Percentiles rank a stretch among this genome's conserved stretches.
Evolutionary conservation across 2,797 vertebrate species (phyloP).

Genomic region (Falco concolor): DNA sequence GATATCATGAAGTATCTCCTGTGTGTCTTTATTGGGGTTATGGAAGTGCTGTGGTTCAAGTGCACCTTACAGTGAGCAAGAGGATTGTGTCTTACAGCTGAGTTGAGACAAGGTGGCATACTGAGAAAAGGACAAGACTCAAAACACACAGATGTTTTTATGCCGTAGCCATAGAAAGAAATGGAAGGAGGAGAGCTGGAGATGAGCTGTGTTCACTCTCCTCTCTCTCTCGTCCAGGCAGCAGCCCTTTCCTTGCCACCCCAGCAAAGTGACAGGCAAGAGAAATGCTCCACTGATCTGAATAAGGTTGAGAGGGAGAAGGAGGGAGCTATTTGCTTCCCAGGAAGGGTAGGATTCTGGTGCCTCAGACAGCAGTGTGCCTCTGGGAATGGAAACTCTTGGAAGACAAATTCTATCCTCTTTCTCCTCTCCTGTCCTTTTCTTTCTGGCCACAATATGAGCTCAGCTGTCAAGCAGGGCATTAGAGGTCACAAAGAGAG

Average conservation of each 20-base stretch:
- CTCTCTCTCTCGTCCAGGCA: neutral
- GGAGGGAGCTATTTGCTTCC: neutral
- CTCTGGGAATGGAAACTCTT: neutral
- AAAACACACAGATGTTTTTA: neutral
- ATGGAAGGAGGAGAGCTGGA: neutral
- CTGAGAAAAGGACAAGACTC: neutral
- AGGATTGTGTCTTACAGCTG: neutral
- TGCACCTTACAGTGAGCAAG: neutral
- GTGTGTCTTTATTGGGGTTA: neutral
- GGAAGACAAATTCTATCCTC: neutral
- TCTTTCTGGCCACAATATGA: neutral
- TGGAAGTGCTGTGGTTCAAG: neutral
- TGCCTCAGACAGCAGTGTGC: neutral
- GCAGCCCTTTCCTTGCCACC: neutral
- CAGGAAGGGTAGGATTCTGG: neutral
- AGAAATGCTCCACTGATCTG: neutral
- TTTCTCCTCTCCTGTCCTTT: neutral
- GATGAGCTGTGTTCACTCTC: neutral
- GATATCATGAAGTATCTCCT: neutral
- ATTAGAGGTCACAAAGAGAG: neutral
- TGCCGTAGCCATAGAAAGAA: neutral
- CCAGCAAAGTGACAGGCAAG: neutral
- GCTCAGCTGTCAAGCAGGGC: neutral
- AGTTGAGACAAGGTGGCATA: neutral
- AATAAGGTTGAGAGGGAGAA: neutral